These are phyloP conservation scores for Anolis carolinensis DNA, from an alignment of 2,113 vertebrate genomes.

Conservation along the genomic window DNA sequence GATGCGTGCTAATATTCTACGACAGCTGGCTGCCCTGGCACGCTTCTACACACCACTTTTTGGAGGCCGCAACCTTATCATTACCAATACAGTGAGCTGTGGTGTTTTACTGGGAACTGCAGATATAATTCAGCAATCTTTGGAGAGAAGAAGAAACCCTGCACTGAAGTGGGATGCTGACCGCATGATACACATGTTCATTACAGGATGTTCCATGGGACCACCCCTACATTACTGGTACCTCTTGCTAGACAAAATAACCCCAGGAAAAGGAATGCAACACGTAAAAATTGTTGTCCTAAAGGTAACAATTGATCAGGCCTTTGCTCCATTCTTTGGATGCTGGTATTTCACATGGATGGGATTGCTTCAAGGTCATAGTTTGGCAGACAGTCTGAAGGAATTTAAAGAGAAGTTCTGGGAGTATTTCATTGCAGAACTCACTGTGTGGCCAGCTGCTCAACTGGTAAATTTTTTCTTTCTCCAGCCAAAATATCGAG, in stretches of 20 bases:
- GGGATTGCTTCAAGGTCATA: conserved; percentile 76
- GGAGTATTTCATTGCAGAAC: conserved; percentile 82
- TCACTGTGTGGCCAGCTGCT: conserved; percentile 81
- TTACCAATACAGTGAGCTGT: conserved; percentile 77
- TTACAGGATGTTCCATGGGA: conserved; percentile 77
- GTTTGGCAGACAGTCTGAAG: conserved; percentile 59
- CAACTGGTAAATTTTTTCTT: conserved; percentile 85
- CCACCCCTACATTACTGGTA: conserved; percentile 83
- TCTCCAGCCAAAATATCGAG: conserved; percentile 77
- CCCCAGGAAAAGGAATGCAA: conserved; percentile 62
- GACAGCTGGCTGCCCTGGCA: conserved; percentile 71
- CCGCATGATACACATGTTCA: conserved; percentile 78
- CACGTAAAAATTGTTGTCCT: conserved; percentile 67
- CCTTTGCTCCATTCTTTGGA: conserved; percentile 76
- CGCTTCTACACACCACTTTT: conserved; percentile 75
- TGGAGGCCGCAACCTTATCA: conserved; percentile 72
- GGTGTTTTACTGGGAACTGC: conserved; percentile 74
- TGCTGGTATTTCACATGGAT: conserved; percentile 79
- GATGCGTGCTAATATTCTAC: conserved; percentile 69
- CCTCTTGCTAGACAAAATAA: conserved; percentile 73
- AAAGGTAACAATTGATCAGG: conserved; percentile 81
- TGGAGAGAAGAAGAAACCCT: conserved; percentile 65
- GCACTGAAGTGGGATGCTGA: conserved; percentile 66
- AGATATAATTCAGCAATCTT: conserved; percentile 74
- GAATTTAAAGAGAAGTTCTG: conserved; percentile 82